Conservation (phyloP, 1,140 invertebrate species). For the Panagrolaimus sp. region DNA sequence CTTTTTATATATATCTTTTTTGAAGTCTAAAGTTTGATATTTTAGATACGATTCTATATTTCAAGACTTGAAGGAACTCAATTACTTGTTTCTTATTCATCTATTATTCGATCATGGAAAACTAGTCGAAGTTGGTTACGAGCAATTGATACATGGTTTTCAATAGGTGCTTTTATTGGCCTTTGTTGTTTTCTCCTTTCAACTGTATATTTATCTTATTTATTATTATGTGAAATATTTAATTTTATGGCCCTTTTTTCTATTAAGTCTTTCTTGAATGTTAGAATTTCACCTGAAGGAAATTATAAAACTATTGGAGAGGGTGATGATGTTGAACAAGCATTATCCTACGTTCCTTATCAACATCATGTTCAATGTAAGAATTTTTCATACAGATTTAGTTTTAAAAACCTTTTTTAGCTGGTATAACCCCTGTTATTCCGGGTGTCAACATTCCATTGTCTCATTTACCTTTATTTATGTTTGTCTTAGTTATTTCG, state of each 20-base stretch:
- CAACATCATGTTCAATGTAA: conserved; percentile 40
- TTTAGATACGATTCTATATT: conserved; percentile 19
- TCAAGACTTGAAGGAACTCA: conserved; percentile 14
- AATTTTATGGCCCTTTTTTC: conserved; percentile 18
- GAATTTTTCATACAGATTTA: not conserved
- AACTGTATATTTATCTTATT: conserved; percentile 38
- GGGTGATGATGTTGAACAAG: conserved; percentile 9
- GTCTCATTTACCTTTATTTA: conserved; percentile 78
- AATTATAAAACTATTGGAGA: not conserved
- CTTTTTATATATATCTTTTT: conserved; percentile 7
- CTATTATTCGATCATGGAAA: conserved; percentile 16
- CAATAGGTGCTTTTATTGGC: conserved; percentile 32
- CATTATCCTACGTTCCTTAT: conserved; percentile 35
- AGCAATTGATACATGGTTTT: conserved; percentile 33
- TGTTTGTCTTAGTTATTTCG: conserved; percentile 72
- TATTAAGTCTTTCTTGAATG: conserved; percentile 7
- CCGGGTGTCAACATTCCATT: conserved; percentile 83
- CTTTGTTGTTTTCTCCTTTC: conserved; percentile 41
- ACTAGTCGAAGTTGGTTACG: conserved; percentile 19
- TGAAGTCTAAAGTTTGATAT: not conserved
- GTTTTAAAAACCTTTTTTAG: conserved; percentile 23
- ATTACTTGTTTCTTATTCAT: not conserved
- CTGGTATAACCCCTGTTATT: conserved; percentile 60
- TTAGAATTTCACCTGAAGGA: conserved; percentile 2
- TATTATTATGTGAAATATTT: conserved; percentile 34